Evolutionary conservation across 2,113 vertebrate genomes (phyloP).

Genomic region (Paracanthobrama guichenoti): DNA sequence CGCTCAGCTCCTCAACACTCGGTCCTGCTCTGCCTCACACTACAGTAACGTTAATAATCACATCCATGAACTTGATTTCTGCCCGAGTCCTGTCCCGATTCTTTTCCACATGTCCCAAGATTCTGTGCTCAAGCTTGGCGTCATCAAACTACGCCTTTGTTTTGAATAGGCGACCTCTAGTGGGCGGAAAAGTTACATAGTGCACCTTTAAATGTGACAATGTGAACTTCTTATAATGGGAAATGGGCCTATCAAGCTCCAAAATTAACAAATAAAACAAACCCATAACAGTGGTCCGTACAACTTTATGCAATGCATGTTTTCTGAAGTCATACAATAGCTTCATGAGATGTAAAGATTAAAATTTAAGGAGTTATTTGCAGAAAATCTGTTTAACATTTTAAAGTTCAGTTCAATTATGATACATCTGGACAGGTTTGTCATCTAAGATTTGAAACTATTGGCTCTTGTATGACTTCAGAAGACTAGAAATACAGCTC

Average conservation of each 20-base stretch:
- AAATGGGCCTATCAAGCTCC: not conserved
- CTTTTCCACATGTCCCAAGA: too few species aligned
- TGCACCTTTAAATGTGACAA: too few species aligned
- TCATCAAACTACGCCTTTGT: too few species aligned
- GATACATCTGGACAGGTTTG: not conserved
- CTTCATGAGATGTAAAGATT: not conserved
- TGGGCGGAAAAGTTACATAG: too few species aligned
- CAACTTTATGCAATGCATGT: not conserved
- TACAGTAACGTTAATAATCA: too few species aligned
- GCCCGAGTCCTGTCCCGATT: too few species aligned
- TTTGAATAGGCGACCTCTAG: too few species aligned
- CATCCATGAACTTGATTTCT: too few species aligned
- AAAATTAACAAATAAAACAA: not conserved
- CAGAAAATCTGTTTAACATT: not conserved
- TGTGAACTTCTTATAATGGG: not conserved
- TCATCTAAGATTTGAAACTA: not conserved
- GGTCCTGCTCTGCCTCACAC: too few species aligned
- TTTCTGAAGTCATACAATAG: not conserved
- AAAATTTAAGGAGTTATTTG: not conserved
- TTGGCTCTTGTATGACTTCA: not conserved
- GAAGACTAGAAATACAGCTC: not conserved
- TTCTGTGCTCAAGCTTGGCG: too few species aligned
- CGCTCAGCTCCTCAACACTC: too few species aligned
- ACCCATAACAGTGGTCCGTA: not conserved
- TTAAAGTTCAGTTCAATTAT: not conserved